These are phyloP conservation scores for Temnothorax unifasciatus DNA, from an alignment of 2,888 invertebrate species.

Conservation along the genomic window DNA sequence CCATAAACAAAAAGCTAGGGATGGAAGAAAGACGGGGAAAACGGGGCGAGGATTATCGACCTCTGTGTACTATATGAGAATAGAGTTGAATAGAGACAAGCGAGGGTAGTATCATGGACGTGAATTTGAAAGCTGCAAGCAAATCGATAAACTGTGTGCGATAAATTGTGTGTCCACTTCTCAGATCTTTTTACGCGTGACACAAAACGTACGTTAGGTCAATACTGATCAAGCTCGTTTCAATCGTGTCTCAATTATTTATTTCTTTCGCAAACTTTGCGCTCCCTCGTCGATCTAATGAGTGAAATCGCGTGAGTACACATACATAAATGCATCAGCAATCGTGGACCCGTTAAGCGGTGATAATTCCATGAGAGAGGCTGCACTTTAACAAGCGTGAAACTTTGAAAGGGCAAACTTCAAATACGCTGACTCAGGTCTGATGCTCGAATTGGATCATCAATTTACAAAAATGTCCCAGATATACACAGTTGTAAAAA, in stretches of 20 bases:
- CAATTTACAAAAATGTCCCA: constrained; percentile 50
- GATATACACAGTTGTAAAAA: constrained; percentile 20
- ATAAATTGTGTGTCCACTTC: neutral
- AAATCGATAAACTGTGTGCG: constrained; percentile 9
- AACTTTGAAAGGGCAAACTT: constrained; percentile 36
- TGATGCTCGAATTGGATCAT: constrained; percentile 53
- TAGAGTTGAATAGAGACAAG: neutral
- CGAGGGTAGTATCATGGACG: neutral
- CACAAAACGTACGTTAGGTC: neutral
- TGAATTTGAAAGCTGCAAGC: constrained; percentile 37
- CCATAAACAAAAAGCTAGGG: constrained; percentile 40
- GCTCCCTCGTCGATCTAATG: neutral
- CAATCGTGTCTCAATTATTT: constrained; percentile 38
- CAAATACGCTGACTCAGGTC: constrained; percentile 46
- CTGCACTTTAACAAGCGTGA: constrained; percentile 49
- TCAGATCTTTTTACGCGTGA: constrained; percentile 19
- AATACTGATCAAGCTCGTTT: constrained; percentile 28
- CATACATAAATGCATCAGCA: constrained; percentile 48
- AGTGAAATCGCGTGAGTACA: neutral
- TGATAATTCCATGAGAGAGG: constrained; percentile 41
- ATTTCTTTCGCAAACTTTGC: constrained; percentile 1
- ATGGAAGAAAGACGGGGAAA: constrained; percentile 18
- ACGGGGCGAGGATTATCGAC: constrained; percentile 37
- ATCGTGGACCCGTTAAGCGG: constrained; percentile 45
- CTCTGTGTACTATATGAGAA: constrained; percentile 20